Evolutionary conservation across 1,140 invertebrate species (phyloP), one percentile per base, ranked within the genome.

Genomic region (Brachionus koreanus): DNA sequence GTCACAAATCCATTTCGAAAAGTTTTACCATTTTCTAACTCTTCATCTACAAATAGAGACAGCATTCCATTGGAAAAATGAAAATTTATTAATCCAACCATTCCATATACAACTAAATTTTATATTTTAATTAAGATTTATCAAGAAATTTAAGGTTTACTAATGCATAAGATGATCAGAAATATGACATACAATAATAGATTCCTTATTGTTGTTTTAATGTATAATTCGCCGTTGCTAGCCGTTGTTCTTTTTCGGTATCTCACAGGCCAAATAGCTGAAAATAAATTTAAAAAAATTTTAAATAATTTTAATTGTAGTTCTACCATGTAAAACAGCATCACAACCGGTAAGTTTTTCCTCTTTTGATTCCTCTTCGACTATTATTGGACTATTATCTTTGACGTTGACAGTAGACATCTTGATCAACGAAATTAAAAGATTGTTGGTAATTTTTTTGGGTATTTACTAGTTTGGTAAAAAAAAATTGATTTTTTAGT

Each of bases 21-120:
- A 52, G 85, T 86, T 19, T 84, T 84, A 39, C 86, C 89, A 39
- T 84, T 83, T 19, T 29, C 42, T 23, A 61, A 35, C 19, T 37
- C 12, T 10, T 52, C 37, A 72, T 91, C 89, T 57, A 91, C 83
- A 84, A 92, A 92, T 12, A 91, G 86, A 52, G 90, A 88, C 61
- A 84, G 89, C 87, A 92, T 89, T 0, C 91, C 90, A 84, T 91
- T 91, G 9, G 91, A 91, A 85, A 90, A 91, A 87, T 91, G 92
- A 85, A 90, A 92, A 87, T 90, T 91, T 39, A 89, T 90, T 0
- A 89, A 86, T 43, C 88, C 90, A 43, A 90, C 90, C 90, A 91
- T 91, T 69, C 90, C 90, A 86, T 91, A 91, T 5, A 90, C 90
- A 75, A 92, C 91, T 91, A 84, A 37, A 86, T 33, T 33, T 33